phyloP scores from a whole-genome alignment of 2,888 invertebrate species.

The Nebria brevicollis region DNA sequence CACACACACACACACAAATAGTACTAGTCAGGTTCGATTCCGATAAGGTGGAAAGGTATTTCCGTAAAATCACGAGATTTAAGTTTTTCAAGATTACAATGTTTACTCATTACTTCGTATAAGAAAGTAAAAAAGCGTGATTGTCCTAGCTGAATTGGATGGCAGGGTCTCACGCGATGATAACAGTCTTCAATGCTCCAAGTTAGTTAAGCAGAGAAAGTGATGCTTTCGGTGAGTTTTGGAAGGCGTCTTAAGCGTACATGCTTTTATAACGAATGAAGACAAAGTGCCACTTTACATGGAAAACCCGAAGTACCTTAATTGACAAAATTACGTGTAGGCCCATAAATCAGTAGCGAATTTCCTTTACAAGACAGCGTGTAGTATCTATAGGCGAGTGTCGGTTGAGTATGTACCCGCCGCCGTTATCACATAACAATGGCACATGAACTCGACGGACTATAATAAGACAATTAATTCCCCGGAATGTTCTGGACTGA shows the following conservation, averaged over 20 bases:
- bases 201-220: neutral
- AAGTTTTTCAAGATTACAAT: too few relatives aligned
- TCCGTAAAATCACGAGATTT: too few relatives aligned
- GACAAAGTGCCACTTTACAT: conserved; percentile 44
- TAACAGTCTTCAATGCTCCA: too few relatives aligned
- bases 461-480: conserved; percentile 47
- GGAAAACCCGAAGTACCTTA: conserved; percentile 47
- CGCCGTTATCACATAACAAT: conserved; percentile 44
- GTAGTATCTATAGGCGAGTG: conserved; percentile 12
- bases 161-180: too few relatives aligned
- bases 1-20: too few relatives aligned
- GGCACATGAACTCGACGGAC: conserved; percentile 41
- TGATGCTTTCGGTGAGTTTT: neutral
- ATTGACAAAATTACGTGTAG: conserved; percentile 43
- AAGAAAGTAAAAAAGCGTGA: too few relatives aligned
- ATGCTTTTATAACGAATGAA: conserved; percentile 30
- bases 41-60: too few relatives aligned
- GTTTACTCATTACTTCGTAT: too few relatives aligned
- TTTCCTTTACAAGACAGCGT: conserved; percentile 43
- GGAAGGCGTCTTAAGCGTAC: neutral
- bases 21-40: too few relatives aligned
- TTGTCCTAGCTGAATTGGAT: too few relatives aligned
- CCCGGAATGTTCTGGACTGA: conserved; percentile 47
- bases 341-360: conserved; percentile 37
- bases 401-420: neutral